Base-by-base conservation (phyloP, 2,888 invertebrate species). In the Caenorhabditis virilis region DNA sequence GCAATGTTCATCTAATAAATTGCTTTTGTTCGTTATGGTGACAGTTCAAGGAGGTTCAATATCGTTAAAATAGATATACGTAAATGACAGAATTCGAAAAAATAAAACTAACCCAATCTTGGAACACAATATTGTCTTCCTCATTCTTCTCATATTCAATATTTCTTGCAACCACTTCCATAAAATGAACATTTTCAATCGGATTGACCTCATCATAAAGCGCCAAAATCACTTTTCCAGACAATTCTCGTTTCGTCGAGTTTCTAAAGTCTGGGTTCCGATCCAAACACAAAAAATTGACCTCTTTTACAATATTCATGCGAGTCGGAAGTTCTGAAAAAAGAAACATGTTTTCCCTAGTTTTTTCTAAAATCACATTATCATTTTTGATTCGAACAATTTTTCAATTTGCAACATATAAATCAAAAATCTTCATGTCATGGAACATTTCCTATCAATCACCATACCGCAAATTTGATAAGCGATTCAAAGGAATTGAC, bases 151-250 rank as follows among this genome's bases (percentile, higher is more conserved):
- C 54, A n/a, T n/a, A n/a, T 20, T 62, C 62, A 6, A 46, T 54
- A 43, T 64, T 54, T 2, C 55, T 35, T 22, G 64, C 64, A 4
- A 64, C 64, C 5, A 58, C 43, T 33, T 64, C 64, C n/a, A 64
- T 38, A 30, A 64, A 64, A 20, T 57, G 50, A 18, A 64, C 57
- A 39, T 55, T 49, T n/a, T 46, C 51, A 4, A 38, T 39, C 20
- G 53, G 49, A 5, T 35, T 6, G 6, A 50, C 42, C 22, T 51
- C 57, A 6, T 54, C 54, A 9, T 58, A 50, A 6, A 58, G 39
- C 11, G 16, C 27, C 22, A 64, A 18, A 15, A 64, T 5, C 9
- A 49, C 50, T 50, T 41, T 58, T 51, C 64, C 64, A 25, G 54
- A 33, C 16, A 63, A 36, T 27, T 41, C 39, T 25, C 53, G 50